Evolutionary conservation across 1,140 invertebrate genomes (phyloP), one percentile per base, ranked within the genome.

Genomic region (Hyles vespertilio): DNA sequence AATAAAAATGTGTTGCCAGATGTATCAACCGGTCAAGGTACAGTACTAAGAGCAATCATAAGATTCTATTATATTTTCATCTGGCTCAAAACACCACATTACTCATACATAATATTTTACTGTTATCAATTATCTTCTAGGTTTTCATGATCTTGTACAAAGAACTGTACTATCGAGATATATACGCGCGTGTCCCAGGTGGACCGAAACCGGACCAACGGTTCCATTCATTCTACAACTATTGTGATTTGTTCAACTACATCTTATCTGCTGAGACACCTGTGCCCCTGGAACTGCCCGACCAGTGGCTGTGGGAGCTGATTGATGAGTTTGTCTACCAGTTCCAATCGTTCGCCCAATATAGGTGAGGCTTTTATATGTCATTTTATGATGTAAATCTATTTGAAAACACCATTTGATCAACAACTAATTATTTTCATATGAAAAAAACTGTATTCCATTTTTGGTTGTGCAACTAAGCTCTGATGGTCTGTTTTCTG

Each of bases 291-390:
- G 97, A 99, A 82, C 84, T 99, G 49, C 99, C 99, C 4, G 98
- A 99, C 87, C 96, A 99, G 74, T 99, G 98, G 99, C 89, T 99
- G 3, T 99, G 99, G 99, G 98, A 99, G 83, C 94, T 99, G 12
- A 97, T 99, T 77, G 98, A 99, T 91, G 99, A 99, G 84, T 96
- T 97, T 90, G 94, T 96, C 6, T 97, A 97, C 70, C 95, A 99
- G 90, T 99, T 99, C 87, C 97, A 98, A 89, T 97, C 98, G 84
- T 99, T 98, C 89, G 95, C 96, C 34, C 97, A 99, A 79, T 99
- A 97, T 81, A 91, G 91, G 91, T 91, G 70, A 61, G 12, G 5
- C 8, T 48, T 2, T 48, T 48, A 22, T 22, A 2, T 22, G 22
- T 2, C 2, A 1, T 22, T 22, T 22, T 22, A 22, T 22, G 2